phyloP scores from a whole-genome alignment of 2,888 invertebrate genomes.

The Meteorus colon region DNA sequence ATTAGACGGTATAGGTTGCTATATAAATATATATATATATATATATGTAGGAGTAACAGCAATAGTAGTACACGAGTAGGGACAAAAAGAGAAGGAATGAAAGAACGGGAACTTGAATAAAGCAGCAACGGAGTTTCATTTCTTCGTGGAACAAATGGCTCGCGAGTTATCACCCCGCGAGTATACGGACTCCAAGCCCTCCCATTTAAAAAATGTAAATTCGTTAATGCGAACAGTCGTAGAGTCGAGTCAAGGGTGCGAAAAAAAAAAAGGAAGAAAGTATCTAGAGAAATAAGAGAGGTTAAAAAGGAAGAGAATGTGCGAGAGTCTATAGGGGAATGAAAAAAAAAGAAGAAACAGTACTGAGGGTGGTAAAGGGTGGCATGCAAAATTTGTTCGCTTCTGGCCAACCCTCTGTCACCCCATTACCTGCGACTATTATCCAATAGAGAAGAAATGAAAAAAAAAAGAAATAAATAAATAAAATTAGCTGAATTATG shows the following conservation, averaged over 20 bases:
- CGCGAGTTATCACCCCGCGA: constrained; percentile 71
- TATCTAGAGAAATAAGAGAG: constrained; percentile 29
- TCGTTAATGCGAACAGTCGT: constrained; percentile 70
- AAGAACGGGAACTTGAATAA: constrained; percentile 8
- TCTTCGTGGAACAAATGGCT: constrained; percentile 71
- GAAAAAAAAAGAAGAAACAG: constrained; percentile 36
- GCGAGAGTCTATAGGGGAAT: not conserved
- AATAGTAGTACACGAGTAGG: constrained; percentile 49
- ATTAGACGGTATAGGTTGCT: not conserved
- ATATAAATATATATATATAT: constrained; percentile 25
- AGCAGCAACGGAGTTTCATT: constrained; percentile 61
- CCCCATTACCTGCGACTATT: constrained; percentile 73
- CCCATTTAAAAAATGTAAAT: constrained; percentile 74
- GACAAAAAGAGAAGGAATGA: not conserved
- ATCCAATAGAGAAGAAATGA: constrained; percentile 73
- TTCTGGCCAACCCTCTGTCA: constrained; percentile 47
- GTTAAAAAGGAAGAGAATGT: constrained; percentile 42
- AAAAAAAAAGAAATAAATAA: constrained; percentile 72
- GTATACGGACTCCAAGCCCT: constrained; percentile 56
- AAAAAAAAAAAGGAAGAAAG: constrained; percentile 42
- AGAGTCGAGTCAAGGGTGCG: constrained; percentile 46
- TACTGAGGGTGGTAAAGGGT: constrained; percentile 47
- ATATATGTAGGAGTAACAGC: constrained; percentile 51
- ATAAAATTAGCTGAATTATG: constrained; percentile 70
- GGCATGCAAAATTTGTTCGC: constrained; percentile 66